These are phyloP conservation scores for Cryptocheilus praepositus DNA, from an alignment of 2,888 invertebrate genomes.

Conservation along the genomic window DNA sequence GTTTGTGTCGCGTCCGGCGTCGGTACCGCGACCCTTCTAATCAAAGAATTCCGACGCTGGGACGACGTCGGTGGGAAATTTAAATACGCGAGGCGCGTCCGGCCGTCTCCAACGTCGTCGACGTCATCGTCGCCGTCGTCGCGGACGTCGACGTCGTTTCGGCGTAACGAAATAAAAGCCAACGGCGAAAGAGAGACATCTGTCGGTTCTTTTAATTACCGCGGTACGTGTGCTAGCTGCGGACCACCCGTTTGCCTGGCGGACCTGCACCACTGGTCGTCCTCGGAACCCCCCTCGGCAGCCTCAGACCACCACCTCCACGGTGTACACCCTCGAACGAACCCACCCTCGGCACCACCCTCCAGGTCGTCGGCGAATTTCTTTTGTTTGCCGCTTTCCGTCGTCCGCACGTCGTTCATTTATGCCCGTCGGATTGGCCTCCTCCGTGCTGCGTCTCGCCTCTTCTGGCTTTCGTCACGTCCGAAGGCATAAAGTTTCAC, in stretches of 20 bases:
- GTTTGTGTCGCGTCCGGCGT: conserved; percentile 18
- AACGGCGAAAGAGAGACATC: conserved; percentile 71
- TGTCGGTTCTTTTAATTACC: conserved; percentile 75
- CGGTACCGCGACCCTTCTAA: conserved; percentile 59
- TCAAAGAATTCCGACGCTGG: conserved; percentile 69
- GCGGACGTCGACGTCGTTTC: conserved; percentile 44
- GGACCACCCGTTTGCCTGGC: conserved; percentile 27
- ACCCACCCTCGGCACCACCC: conserved; percentile 36
- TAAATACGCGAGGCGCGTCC: conserved; percentile 70
- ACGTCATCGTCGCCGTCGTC: conserved; percentile 37
- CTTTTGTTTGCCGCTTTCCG: conserved; percentile 67
- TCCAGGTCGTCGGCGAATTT: conserved; percentile 40
- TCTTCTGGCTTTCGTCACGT: conserved; percentile 58
- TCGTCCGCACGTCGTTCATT: conserved; percentile 46
- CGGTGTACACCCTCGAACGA: conserved; percentile 37
- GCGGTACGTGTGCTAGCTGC: conserved; percentile 66
- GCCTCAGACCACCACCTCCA: neutral
- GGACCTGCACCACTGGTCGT: conserved; percentile 27
- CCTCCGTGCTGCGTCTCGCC: conserved; percentile 22
- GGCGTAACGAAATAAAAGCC: conserved; percentile 73
- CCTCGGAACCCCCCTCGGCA: conserved; percentile 22
- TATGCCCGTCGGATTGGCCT: conserved; percentile 49
- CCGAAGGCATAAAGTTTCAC: conserved; percentile 50
- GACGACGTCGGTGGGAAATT: conserved; percentile 59
- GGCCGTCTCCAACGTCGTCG: conserved; percentile 25